Evolutionary conservation across 2,113 vertebrate genomes (phyloP).

Genomic region (Phrynocephalus versicolor): DNA sequence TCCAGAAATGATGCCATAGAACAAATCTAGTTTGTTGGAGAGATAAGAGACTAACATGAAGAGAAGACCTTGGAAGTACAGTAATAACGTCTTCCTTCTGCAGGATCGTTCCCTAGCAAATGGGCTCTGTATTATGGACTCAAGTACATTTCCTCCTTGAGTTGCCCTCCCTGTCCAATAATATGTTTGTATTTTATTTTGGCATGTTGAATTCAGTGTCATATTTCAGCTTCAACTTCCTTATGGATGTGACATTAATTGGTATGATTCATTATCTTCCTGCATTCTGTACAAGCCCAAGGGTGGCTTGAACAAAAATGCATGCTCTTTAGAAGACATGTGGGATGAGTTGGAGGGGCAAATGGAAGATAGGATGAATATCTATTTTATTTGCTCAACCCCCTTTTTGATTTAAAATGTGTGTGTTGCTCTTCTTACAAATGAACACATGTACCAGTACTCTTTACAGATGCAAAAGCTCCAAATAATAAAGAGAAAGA

Average conservation of each 20-base stretch:
- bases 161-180: neutral
- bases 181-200: neutral
- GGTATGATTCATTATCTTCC: slow-evolving; percentile 3
- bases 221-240: neutral
- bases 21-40: neutral
- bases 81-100: slow-evolving; percentile 3
- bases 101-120: neutral
- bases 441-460: neutral
- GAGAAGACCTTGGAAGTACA: neutral
- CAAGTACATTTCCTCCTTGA: neutral
- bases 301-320: neutral
- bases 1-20: neutral
- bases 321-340: neutral
- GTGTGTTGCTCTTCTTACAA: neutral
- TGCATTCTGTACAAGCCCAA: neutral
- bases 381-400: neutral
- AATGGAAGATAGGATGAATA: neutral
- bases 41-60: neutral
- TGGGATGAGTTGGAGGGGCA: no score
- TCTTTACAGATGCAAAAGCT: neutral
- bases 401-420: neutral
- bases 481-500: neutral
- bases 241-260: neutral
- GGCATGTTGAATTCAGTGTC: neutral
- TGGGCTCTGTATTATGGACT: neutral